Conservation (phyloP, 2,113 vertebrate genomes). For the Budorcas taxicolor region DNA sequence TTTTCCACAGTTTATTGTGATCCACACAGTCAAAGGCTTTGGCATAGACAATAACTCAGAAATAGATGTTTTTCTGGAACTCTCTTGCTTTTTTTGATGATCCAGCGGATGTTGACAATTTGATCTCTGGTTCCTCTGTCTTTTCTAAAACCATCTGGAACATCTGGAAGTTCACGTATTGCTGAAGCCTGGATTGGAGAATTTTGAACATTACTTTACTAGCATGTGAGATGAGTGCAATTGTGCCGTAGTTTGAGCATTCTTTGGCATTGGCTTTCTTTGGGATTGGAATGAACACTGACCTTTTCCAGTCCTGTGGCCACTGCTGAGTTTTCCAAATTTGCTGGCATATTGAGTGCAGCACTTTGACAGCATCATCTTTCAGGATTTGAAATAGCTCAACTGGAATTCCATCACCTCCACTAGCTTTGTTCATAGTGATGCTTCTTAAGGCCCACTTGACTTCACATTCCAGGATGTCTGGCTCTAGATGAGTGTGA, state of each 20-base stretch:
- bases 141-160: background rate
- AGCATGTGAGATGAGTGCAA: background rate
- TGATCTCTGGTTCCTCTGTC: background rate
- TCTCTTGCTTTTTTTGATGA: background rate
- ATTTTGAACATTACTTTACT: background rate
- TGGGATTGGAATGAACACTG: background rate
- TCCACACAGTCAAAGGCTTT: background rate
- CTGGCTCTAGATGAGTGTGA: background rate
- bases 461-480: background rate
- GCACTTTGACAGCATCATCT: too few relatives aligned
- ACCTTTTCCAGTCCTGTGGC: background rate
- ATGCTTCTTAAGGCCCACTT: background rate
- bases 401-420: too few relatives aligned
- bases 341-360: background rate
- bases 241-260: fast-evolving
- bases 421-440: too few relatives aligned
- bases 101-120: fast-evolving
- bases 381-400: too few relatives aligned
- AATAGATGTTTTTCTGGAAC: background rate
- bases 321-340: background rate
- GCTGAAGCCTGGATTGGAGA: background rate
- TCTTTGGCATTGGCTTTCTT: background rate
- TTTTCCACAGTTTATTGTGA: background rate
- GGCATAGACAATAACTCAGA: background rate
- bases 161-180: fast-evolving